Evolutionary conservation across 2,888 invertebrate species (phyloP).

Genomic region (Pachycephus smyrnensis): DNA sequence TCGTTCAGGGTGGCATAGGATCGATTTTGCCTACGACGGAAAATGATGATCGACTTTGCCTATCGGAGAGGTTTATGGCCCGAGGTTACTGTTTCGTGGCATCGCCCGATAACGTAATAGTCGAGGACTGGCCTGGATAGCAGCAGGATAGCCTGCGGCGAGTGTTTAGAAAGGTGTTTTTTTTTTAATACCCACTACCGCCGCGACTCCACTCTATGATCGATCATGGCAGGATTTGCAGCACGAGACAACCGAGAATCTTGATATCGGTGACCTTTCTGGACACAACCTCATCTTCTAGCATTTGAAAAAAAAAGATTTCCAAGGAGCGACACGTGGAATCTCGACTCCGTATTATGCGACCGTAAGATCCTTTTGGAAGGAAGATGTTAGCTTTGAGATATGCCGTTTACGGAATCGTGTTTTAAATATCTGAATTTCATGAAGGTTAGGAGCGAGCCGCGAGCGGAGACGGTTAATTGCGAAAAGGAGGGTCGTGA

Average conservation of each 20-base stretch:
- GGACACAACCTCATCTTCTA: background rate
- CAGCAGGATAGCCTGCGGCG: conserved; percentile 21
- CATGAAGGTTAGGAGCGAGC: background rate
- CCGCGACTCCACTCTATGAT: background rate
- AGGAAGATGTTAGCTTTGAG: background rate
- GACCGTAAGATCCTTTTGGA: too few relatives aligned
- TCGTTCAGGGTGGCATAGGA: background rate
- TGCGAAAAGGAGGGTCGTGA: conserved; percentile 4
- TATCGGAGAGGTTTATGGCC: conserved; percentile 15
- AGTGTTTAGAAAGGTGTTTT: conserved; percentile 35
- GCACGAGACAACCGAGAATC: background rate
- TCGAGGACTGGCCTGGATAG: conserved; percentile 24
- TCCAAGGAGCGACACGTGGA: background rate
- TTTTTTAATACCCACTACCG: background rate
- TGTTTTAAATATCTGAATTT: background rate
- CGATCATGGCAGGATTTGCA: background rate
- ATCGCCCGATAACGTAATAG: conserved; percentile 30
- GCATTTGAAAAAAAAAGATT: background rate
- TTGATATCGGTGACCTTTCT: background rate
- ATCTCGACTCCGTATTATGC: background rate
- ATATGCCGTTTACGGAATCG: background rate
- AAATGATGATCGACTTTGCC: background rate
- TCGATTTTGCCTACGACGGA: background rate
- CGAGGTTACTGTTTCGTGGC: conserved; percentile 21
- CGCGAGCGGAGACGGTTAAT: background rate